Evolutionary conservation across 2,113 vertebrate genomes (phyloP), one percentile per base, ranked within the genome.

Genomic region (Galemys pyrenaicus): DNA sequence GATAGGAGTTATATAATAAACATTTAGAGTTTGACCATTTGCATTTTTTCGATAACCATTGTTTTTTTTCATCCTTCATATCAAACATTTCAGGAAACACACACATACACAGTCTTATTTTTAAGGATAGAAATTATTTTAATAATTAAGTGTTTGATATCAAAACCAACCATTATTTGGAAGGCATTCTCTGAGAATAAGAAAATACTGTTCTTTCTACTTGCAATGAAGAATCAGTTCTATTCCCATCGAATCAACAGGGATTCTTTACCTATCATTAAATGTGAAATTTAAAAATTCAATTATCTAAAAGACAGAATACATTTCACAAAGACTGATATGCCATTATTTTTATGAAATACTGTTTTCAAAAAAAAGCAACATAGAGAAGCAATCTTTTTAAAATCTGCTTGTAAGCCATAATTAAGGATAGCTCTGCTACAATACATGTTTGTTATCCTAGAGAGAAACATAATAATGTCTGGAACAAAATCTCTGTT

Each of bases 91-190:
- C 78, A 58, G n/a, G 37, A 44, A 92, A 92, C 78, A 44, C 11
- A 24, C 8, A 64, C 26, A 37, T 75, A 17, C 35, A 51, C 58
- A 62, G 4, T 0, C 8, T 7, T 65, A 60, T 20, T 91, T 91
- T 51, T 58, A 90, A 73, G 26, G 56, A 71, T 2, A 87, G 13
- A 88, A 60, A 24, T 41, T 74, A n/a, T 56, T 67, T 95, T 89
- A 46, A 84, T 86, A 85, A 84, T 80, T 94, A 92, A 67, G 37
- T 77, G 9, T n/a, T 64, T 44, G 56, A 65, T 22, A 83, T 74
- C 2, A 82, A 89, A 91, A 89, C n/a, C n/a, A 85, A 2, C 91
- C 39, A 74, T 89, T 86, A 73, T 32, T 32, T 75, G 13, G 26
- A 89, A 83, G 24, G 22, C 9, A 70, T 44, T 86, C 39, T 49